Percentiles rank a stretch among this genome's conserved stretches.
Evolutionary conservation across 2,797 vertebrate genomes (phyloP).

Genomic region (Crocidura indochinensis): DNA sequence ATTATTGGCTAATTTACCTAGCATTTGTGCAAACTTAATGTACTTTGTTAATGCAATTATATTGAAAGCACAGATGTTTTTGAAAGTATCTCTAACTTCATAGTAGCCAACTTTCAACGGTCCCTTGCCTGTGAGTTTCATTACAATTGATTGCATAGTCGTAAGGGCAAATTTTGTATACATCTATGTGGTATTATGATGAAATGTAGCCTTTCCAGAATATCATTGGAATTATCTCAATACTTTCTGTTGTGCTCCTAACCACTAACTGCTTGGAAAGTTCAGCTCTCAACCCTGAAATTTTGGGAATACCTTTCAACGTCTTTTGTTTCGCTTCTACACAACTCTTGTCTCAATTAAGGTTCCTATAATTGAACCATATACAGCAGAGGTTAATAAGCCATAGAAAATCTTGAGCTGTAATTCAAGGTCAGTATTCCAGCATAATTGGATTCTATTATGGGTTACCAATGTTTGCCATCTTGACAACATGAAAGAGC

Average conservation of each 20-base stretch:
- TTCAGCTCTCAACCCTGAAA: background rate
- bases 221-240: background rate
- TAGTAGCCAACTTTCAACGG: constrained; percentile 5
- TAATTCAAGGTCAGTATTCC: background rate
- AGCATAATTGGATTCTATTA: background rate
- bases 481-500: background rate
- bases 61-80: background rate
- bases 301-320: background rate
- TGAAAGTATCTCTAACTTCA: constrained; percentile 10
- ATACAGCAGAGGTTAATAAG: background rate
- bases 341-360: background rate
- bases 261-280: background rate
- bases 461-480: background rate
- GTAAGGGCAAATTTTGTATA: background rate
- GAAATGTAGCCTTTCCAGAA: background rate
- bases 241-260: background rate
- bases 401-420: background rate
- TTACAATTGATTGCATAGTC: background rate
- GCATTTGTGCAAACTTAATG: background rate
- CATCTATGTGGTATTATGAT: background rate
- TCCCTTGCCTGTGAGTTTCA: background rate
- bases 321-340: constrained; percentile 14
- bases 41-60: background rate
- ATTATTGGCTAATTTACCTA: constrained; percentile 17
- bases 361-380: background rate